Conservation (phyloP, 2,113 vertebrate genomes). For the Hemibagrus wyckioides region DNA sequence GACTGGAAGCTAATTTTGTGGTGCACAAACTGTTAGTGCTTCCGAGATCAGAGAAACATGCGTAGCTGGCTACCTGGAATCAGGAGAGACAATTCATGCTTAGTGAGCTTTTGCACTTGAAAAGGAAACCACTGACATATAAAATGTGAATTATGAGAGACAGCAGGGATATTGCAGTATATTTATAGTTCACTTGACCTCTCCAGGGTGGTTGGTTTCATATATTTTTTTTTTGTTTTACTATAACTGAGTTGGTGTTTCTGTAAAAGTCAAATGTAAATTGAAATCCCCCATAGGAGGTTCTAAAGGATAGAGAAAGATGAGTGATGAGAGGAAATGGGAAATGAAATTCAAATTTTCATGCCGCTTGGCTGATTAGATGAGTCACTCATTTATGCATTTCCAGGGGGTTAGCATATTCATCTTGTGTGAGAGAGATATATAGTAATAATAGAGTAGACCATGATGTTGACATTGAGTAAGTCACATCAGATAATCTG, state of each 20-base stretch:
- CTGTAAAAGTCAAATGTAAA: background rate
- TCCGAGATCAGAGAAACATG: conserved; percentile 29
- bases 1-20: conserved; percentile 17
- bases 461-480: background rate
- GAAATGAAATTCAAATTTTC: conserved; percentile 4
- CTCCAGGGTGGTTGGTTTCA: conserved; percentile 60
- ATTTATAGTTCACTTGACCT: conserved; percentile 66
- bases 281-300: background rate
- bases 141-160: conserved; percentile 71
- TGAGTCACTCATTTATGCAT: conserved; percentile 26
- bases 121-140: conserved; percentile 72
- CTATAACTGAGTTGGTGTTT: background rate
- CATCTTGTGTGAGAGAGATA: background rate
- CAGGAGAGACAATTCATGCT: conserved; percentile 55
- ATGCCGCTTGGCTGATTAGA: background rate
- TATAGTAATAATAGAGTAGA: background rate
- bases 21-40: conserved; percentile 25
- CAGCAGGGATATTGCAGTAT: conserved; percentile 66
- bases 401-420: conserved; percentile 6
- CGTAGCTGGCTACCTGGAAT: conserved; percentile 39
- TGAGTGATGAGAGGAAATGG: background rate
- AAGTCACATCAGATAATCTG: background rate
- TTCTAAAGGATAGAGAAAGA: background rate
- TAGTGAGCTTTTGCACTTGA: conserved; percentile 62
- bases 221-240: conserved; percentile 50